phyloP scores from a whole-genome alignment of 2,888 invertebrate genomes.

The Corythucha ciliata region DNA sequence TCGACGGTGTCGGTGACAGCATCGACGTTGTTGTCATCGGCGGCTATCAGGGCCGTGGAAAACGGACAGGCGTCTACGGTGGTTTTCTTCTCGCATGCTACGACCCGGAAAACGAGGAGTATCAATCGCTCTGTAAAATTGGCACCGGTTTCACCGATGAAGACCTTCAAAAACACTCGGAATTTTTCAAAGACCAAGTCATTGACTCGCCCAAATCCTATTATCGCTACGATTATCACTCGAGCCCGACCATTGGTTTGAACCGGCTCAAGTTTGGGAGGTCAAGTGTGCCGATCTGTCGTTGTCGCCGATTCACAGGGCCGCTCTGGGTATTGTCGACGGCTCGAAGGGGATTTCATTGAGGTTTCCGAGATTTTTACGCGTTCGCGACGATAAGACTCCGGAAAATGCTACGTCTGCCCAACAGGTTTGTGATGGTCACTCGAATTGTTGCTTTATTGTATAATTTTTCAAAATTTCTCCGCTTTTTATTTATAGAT shows the following conservation, averaged over 20 bases:
- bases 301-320: constrained; percentile 85
- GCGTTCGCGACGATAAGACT: constrained; percentile 82
- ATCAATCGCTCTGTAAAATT: constrained; percentile 86
- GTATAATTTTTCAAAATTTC: background rate
- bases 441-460: background rate
- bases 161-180: constrained; percentile 65
- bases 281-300: constrained; percentile 96
- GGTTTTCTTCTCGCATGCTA: constrained; percentile 93
- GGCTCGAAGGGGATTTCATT: constrained; percentile 87
- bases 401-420: constrained; percentile 88
- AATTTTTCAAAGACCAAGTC: constrained; percentile 63
- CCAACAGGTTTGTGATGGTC: constrained; percentile 54
- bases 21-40: constrained; percentile 93
- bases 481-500: constrained; percentile 44
- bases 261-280: constrained; percentile 85
- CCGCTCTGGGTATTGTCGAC: constrained; percentile 79
- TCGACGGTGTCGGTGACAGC: constrained; percentile 93
- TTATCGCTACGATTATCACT: constrained; percentile 65
- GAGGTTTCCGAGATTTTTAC: constrained; percentile 86
- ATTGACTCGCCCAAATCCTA: constrained; percentile 67
- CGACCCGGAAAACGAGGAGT: constrained; percentile 80
- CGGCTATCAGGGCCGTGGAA: constrained; percentile 86
- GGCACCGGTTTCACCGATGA: constrained; percentile 94
- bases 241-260: constrained; percentile 83
- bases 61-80: constrained; percentile 84